Percentiles rank a stretch among this genome's conserved stretches.
phyloP scores from a whole-genome alignment of 2,888 invertebrate species.

The Sinopyrophorus schimmeli region DNA sequence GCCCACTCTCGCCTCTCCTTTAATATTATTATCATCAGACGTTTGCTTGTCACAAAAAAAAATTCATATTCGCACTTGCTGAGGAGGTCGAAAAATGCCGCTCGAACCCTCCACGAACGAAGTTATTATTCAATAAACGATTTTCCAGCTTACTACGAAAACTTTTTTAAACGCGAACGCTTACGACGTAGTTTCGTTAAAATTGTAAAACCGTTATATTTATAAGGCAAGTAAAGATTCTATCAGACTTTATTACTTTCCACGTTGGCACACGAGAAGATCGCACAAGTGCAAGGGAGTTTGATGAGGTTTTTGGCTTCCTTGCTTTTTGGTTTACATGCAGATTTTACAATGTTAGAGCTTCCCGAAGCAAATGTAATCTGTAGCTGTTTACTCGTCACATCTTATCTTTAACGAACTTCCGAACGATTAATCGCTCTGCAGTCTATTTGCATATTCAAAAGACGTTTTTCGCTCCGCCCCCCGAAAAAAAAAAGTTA shows the following conservation, averaged over 20 bases:
- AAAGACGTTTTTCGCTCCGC: too few relatives aligned
- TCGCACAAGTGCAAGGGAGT: conserved; percentile 5
- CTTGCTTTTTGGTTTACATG: too few relatives aligned
- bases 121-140: conserved; percentile 19
- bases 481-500: too few relatives aligned
- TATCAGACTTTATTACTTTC: conserved; percentile 11
- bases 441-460: too few relatives aligned
- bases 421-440: too few relatives aligned
- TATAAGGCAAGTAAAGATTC: conserved; percentile 10
- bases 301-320: conserved; percentile 5
- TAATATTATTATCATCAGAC: conserved; percentile 11
- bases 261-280: not conserved
- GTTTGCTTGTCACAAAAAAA: conserved; percentile 6
- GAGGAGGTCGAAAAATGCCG: conserved; percentile 12
- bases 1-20: conserved; percentile 18
- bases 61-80: conserved; percentile 15
- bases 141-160: conserved; percentile 3
- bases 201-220: conserved; percentile 7
- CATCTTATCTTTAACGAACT: too few relatives aligned
- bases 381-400: too few relatives aligned
- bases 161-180: not conserved
- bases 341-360: too few relatives aligned
- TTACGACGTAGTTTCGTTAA: conserved; percentile 7
- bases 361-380: too few relatives aligned
- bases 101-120: conserved; percentile 4